Evolutionary conservation across 2,888 invertebrate genomes (phyloP).

Genomic region (Metellina segmentata): DNA sequence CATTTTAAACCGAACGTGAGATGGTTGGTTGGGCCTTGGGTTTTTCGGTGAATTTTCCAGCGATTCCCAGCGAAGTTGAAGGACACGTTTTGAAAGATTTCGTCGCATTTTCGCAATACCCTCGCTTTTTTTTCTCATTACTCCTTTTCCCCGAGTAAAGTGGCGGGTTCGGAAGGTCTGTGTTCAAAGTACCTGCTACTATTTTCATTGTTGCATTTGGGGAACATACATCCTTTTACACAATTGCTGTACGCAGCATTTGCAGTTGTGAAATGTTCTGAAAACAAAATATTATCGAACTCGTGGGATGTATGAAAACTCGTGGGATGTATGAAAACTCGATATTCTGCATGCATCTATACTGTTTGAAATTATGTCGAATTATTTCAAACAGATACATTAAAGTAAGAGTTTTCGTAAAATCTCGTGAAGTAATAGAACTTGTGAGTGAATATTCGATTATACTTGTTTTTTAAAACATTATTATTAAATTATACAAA

Average conservation of each 20-base stretch:
- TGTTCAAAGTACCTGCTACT: background rate
- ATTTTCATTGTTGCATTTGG: background rate
- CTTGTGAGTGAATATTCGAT: too few species aligned
- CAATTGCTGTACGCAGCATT: background rate
- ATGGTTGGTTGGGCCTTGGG: background rate
- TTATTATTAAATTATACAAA: too few species aligned
- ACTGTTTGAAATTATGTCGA: too few species aligned
- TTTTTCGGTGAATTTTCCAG: background rate
- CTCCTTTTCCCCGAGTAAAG: background rate
- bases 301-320: too few species aligned
- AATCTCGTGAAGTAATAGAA: too few species aligned
- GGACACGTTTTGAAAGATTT: background rate
- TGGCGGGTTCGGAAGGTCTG: background rate
- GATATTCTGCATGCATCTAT: too few species aligned
- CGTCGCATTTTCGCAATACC: background rate
- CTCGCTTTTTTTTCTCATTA: background rate
- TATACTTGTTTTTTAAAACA: too few species aligned
- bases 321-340: too few species aligned
- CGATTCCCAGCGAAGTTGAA: background rate
- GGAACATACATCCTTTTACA: background rate
- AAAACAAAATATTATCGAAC: too few species aligned
- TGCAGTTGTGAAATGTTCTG: too few species aligned
- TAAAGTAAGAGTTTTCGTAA: too few species aligned
- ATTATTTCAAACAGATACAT: too few species aligned
- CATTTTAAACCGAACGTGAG: background rate